Base-by-base conservation (phyloP, 2,113 vertebrate species). In the Coturnix japonica region DNA sequence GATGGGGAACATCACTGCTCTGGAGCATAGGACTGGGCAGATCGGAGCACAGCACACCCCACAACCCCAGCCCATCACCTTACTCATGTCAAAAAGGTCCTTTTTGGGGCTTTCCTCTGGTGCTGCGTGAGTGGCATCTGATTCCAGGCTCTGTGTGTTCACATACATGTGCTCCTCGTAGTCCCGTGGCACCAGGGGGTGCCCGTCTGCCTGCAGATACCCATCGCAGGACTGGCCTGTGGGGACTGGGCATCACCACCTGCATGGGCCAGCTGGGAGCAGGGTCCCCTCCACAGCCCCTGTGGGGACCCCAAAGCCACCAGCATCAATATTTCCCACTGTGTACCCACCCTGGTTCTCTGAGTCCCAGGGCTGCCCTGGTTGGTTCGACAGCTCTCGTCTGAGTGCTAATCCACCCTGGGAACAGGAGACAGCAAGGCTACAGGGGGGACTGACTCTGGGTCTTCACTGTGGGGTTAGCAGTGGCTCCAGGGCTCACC, bases 61-160 rank as follows among this genome's bases (percentile, higher is more conserved):
- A 18, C 26, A 1, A 10, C 33, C 61, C 4, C 3, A 2, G 30
- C 19, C 10, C 5, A 15, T 22, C 20, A 13, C 95, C 99, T 92
- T 97, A 99, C 99, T 98, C 99, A 99, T 99, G 80, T 99, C 99
- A 78, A 99, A 99, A 18, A 99, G 98, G 92, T 99, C 99, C 89
- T 98, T 99, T 89, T 98, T 98, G 49, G 99, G 99, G 90, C 99
- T 99, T 57, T 98, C 98, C 1, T 98, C 97, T 0, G 20, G 79
- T 0, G 1, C 74, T 37, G 80, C 91, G 0, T 31, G 60, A 56
- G 53, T 70, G 17, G 56, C 65, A 46, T 94, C 94, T 98, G 94
- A 46, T 1, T 99, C 99, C 44, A 99, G 93, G 79, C 94, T 98
- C 96, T 98, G 98, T 0, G 98, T 99, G 97, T 99, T 99, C 19